Base-by-base conservation (phyloP, 2,888 invertebrate species). In the Linnaemya vulpina region DNA sequence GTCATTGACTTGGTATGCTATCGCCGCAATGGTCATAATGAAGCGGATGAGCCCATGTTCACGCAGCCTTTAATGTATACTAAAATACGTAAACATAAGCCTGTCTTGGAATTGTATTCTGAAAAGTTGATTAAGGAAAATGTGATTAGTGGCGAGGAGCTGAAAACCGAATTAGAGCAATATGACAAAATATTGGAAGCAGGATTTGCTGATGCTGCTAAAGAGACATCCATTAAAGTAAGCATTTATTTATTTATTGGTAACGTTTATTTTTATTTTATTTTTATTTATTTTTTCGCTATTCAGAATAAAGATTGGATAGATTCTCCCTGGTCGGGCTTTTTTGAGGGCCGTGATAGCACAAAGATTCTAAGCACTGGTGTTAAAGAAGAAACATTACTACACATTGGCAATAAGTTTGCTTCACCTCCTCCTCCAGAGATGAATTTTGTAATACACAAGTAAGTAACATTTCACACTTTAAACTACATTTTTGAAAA, bases 21-120 rank as follows among this genome's bases (percentile, higher is more conserved):
- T 91, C 96, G 97, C 87, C 96, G 97, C 89, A 95, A 96, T 91
- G 98, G 98, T 0, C 98, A 98, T 93, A 98, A 98, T 91, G 98
- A 98, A 93, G 95, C 96, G 90, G 98, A 98, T 92, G 98, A 98
- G 92, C 98, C 98, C 0, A 97, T 96, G 96, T 96, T 97, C 92
- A 98, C 98, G 1, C 98, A 98, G 92, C 98, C 98, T 0, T 94
- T 97, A 86, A 98, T 98, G 98, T 98, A 98, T 94, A 96, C 96
- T 91, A 96, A 96, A 90, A 97, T 98, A 88, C 94, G 94, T 80
- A 93, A 94, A 62, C 95, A 95, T 90, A 92, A 92, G 90, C 94
- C 94, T n/a, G 93, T 94, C 71, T 93, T 97, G 85, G 93, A 95
- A 82, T 93, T 96, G 76, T 98, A 98, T 92, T 94, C 94, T 0